Percentiles rank a stretch among this genome's conserved stretches.
Evolutionary conservation across 2,113 vertebrate genomes (phyloP).

Genomic region (Syngnathus floridae): DNA sequence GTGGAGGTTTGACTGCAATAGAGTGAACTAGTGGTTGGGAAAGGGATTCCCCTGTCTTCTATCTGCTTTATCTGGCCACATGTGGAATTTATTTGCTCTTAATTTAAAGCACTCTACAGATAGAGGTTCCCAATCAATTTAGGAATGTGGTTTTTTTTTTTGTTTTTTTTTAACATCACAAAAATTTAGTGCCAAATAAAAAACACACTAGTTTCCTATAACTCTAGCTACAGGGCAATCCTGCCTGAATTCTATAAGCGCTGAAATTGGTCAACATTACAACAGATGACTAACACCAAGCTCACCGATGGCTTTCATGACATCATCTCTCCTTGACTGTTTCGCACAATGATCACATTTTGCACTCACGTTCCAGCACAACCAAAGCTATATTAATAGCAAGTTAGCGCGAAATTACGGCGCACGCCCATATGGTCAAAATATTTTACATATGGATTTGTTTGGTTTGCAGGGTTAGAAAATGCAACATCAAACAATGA

Average conservation of each 20-base stretch:
- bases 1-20: constrained; percentile 32
- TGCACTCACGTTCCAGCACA: no score
- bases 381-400: no score
- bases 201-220: background rate
- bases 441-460: no score
- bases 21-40: constrained; percentile 44
- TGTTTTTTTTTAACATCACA: background rate
- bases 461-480: no score
- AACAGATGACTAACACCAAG: no score
- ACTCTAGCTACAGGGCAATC: background rate
- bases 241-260: background rate
- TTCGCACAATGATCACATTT: no score
- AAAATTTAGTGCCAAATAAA: background rate
- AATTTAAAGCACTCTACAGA: background rate
- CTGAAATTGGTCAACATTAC: background rate
- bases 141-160: background rate
- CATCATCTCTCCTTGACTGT: no score
- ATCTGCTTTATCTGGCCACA: background rate
- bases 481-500: no score
- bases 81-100: background rate
- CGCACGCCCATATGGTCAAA: no score
- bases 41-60: constrained; percentile 53
- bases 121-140: background rate
- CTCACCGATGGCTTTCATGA: no score
- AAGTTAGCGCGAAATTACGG: no score